phyloP scores from a whole-genome alignment of 2,888 invertebrate species.

The Stenichneumon culpator region DNA sequence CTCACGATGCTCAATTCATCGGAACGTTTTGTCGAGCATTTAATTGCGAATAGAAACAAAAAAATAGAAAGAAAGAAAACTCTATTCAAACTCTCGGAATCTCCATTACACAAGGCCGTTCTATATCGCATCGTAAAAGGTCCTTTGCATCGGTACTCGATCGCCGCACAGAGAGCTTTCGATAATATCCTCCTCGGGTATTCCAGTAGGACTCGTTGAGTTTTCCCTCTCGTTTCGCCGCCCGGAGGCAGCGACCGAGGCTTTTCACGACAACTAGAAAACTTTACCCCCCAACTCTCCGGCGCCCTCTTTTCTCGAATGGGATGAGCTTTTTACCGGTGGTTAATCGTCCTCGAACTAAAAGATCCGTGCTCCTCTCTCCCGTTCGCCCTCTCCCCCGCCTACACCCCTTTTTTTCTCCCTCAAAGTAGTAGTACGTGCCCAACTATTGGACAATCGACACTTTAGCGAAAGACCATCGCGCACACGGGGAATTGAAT shows the following conservation, averaged over 20 bases:
- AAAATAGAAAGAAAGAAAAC: not conserved
- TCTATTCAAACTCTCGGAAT: slow-evolving; percentile 32
- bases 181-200: slow-evolving; percentile 46
- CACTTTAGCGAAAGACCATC: not conserved
- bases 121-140: slow-evolving; percentile 37
- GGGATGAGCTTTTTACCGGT: slow-evolving; percentile 45
- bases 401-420: not conserved
- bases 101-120: slow-evolving; percentile 26
- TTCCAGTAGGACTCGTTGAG: slow-evolving; percentile 37
- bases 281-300: slow-evolving; percentile 37
- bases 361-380: slow-evolving; percentile 33
- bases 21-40: slow-evolving; percentile 22
- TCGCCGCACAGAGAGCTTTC: slow-evolving; percentile 29
- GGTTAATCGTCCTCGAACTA: slow-evolving; percentile 52
- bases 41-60: slow-evolving; percentile 14
- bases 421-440: slow-evolving; percentile 26
- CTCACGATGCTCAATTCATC: not conserved
- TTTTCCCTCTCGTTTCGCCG: slow-evolving; percentile 23
- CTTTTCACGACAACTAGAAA: slow-evolving; percentile 51
- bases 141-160: slow-evolving; percentile 33
- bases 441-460: slow-evolving; percentile 30
- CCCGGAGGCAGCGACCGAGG: slow-evolving; percentile 19
- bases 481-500: slow-evolving; percentile 14
- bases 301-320: slow-evolving; percentile 9
- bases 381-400: not conserved